Conservation (phyloP, 2,797 vertebrate genomes). For the Spinus pinus region DNA sequence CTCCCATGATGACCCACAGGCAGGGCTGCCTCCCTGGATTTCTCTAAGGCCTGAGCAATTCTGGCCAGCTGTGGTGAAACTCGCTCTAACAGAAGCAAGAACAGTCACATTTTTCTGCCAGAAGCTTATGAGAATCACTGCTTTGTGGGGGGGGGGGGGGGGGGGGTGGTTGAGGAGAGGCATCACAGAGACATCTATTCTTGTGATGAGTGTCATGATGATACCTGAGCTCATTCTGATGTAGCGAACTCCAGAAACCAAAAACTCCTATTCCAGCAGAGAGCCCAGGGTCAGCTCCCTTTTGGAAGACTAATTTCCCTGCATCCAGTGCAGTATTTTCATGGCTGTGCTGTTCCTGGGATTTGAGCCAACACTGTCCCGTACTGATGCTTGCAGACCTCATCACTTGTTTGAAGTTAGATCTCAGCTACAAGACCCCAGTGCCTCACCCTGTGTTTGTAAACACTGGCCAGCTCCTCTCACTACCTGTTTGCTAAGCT, state of each 20-base stretch:
- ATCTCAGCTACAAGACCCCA: not conserved
- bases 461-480: not conserved
- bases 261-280: not conserved
- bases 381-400: not conserved
- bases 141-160: not conserved
- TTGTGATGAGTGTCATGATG: not conserved
- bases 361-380: not conserved
- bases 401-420: not conserved
- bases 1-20: rapidly evolving
- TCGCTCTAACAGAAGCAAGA: not conserved
- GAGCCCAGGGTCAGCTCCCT: not conserved
- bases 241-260: not conserved
- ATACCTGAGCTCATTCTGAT: not conserved
- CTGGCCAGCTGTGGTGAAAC: not conserved
- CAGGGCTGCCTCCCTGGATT: not conserved
- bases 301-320: not conserved
- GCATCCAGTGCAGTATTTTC: not conserved
- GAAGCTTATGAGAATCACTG: not conserved
- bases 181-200: not conserved
- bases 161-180: not conserved
- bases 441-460: not conserved
- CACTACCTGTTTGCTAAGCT: not conserved
- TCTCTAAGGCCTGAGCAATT: not conserved
- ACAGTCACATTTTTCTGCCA: not conserved
- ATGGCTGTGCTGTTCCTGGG: not conserved